A percentile compares a stretch with the other conserved stretches of the same genome.
These are phyloP conservation scores for Podarcis muralis DNA, from an alignment of 2,113 vertebrate species.

Conservation along the genomic window DNA sequence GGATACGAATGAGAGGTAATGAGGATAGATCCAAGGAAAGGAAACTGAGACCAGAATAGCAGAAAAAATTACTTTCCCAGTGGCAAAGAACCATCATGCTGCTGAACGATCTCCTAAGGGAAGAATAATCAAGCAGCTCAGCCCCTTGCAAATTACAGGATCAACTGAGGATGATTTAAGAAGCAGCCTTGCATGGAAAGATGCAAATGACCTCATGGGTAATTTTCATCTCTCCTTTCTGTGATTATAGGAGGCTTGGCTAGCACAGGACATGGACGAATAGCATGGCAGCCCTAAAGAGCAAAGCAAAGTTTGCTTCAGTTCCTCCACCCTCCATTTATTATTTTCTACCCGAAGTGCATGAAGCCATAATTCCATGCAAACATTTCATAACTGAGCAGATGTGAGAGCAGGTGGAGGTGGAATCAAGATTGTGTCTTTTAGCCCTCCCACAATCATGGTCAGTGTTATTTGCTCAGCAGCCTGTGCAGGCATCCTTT, in stretches of 20 bases:
- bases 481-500: no score
- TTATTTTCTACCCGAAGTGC: neutral
- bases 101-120: neutral
- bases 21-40: neutral
- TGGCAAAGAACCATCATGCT: neutral
- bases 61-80: neutral
- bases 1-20: neutral
- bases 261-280: neutral
- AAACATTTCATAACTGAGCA: no score
- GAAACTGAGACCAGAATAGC: neutral
- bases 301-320: neutral
- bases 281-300: neutral
- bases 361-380: neutral
- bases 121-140: conserved; percentile 9
- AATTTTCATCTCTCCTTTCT: conserved; percentile 21
- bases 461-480: no score
- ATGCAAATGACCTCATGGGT: conserved; percentile 17
- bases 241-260: neutral
- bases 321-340: neutral
- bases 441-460: no score
- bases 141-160: conserved; percentile 9
- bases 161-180: conserved; percentile 24
- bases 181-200: conserved; percentile 16
- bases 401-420: no score
- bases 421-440: no score